Conservation (phyloP, 2,797 vertebrate genomes). For the Melanogrammus aeglefinus region DNA sequence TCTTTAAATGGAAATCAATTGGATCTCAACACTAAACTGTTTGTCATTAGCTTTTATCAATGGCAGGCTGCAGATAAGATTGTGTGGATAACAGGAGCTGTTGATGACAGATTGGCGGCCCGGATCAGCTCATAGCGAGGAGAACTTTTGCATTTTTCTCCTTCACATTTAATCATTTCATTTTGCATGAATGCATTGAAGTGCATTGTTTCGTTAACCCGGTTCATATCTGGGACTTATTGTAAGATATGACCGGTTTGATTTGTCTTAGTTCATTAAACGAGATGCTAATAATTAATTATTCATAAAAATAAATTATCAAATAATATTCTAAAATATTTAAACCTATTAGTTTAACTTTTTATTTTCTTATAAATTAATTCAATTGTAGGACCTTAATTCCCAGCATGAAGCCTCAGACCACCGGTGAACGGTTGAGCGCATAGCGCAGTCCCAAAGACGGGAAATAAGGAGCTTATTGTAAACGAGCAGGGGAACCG, state of each 20-base stretch:
- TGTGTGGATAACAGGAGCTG: conserved; percentile 54
- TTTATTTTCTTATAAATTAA: conserved; percentile 25
- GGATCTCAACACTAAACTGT: conserved; percentile 66
- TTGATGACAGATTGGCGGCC: conserved; percentile 64
- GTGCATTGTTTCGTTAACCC: conserved; percentile 20
- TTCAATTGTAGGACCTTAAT: not conserved
- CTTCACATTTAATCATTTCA: conserved; percentile 31
- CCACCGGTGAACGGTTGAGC: too few relatives aligned
- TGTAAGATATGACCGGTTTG: conserved; percentile 19
- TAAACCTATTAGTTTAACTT: conserved; percentile 23
- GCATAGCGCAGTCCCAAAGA: too few relatives aligned
- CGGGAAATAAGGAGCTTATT: too few relatives aligned
- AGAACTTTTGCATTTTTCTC: conserved; percentile 33
- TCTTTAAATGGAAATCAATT: conserved; percentile 75
- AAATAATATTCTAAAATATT: not conserved
- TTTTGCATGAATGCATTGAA: conserved; percentile 17
- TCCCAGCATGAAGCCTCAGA: too few relatives aligned
- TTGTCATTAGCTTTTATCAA: conserved; percentile 72
- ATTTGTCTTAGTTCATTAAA: conserved; percentile 13
- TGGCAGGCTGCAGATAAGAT: conserved; percentile 66
- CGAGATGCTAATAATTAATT: not conserved
- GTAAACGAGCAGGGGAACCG: too few relatives aligned
- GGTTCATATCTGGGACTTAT: not conserved
- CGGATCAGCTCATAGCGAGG: conserved; percentile 34
- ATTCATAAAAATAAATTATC: too few relatives aligned